Conservation (phyloP, 1,140 invertebrate species). For the Sogatella furcifera region DNA sequence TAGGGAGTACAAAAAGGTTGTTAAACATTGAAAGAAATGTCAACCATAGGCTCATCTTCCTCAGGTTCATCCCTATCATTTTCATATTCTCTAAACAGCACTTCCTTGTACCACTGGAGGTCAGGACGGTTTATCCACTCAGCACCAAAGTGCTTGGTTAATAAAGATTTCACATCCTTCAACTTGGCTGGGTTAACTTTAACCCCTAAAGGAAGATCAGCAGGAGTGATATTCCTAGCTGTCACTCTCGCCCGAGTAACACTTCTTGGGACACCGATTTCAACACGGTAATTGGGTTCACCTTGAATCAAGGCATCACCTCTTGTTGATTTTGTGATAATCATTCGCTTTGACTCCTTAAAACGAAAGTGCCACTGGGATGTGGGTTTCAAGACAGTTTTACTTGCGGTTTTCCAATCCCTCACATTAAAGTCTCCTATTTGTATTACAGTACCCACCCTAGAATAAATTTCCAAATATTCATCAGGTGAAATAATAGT, state of each 20-base stretch:
- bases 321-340: constrained; percentile 11
- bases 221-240: neutral
- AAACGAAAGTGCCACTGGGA: constrained; percentile 17
- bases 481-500: constrained; percentile 14
- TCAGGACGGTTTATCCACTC: constrained; percentile 3
- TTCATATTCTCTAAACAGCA: neutral
- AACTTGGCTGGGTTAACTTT: constrained; percentile 3
- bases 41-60: neutral
- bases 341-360: constrained; percentile 14
- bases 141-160: constrained; percentile 11
- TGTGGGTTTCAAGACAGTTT: neutral
- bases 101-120: no score
- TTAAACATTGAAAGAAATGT: neutral
- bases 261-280: neutral
- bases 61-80: neutral
- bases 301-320: constrained; percentile 11
- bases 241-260: neutral
- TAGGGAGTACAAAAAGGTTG: no score
- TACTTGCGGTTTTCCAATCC: constrained; percentile 13
- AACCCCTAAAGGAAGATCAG: neutral
- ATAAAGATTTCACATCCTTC: constrained; percentile 8
- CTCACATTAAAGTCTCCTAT: constrained; percentile 5
- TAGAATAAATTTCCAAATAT: constrained; percentile 14
- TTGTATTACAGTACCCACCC: constrained; percentile 12
- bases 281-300: constrained; percentile 5